These are phyloP conservation scores for Cyclophora albipunctata DNA, from an alignment of 2,888 invertebrate species.

Conservation along the genomic window DNA sequence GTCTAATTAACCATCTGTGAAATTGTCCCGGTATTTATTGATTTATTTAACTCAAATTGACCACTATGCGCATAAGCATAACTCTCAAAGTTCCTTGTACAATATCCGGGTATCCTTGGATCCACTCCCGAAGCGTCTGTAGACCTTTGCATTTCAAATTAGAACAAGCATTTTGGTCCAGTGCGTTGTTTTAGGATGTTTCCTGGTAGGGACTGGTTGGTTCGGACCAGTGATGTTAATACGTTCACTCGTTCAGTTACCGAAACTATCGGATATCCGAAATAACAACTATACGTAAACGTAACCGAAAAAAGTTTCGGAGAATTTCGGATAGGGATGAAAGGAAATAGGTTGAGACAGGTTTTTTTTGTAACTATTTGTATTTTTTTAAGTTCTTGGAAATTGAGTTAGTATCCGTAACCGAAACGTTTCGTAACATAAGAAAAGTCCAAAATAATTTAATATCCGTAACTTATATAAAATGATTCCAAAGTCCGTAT, in stretches of 20 bases:
- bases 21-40: too few species aligned
- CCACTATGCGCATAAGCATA: not conserved
- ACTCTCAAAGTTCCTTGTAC: not conserved
- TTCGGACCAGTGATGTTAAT: not conserved
- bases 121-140: too few species aligned
- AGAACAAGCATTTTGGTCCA: conserved; percentile 5
- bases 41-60: too few species aligned
- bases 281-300: not conserved
- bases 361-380: not conserved
- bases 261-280: not conserved
- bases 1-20: too few species aligned
- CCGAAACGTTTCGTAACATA: too few species aligned
- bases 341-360: not conserved
- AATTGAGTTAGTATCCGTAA: too few species aligned
- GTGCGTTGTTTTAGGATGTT: conserved; percentile 8
- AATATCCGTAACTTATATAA: too few species aligned
- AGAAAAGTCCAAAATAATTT: too few species aligned
- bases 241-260: not conserved
- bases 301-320: not conserved
- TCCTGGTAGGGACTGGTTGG: not conserved
- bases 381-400: not conserved
- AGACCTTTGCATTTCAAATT: conserved; percentile 19
- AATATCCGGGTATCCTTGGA: not conserved
- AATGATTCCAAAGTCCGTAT: too few species aligned
- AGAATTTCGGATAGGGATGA: too few species aligned